phyloP scores from a whole-genome alignment of 2,113 vertebrate genomes.

The Toxostoma redivivum region DNA sequence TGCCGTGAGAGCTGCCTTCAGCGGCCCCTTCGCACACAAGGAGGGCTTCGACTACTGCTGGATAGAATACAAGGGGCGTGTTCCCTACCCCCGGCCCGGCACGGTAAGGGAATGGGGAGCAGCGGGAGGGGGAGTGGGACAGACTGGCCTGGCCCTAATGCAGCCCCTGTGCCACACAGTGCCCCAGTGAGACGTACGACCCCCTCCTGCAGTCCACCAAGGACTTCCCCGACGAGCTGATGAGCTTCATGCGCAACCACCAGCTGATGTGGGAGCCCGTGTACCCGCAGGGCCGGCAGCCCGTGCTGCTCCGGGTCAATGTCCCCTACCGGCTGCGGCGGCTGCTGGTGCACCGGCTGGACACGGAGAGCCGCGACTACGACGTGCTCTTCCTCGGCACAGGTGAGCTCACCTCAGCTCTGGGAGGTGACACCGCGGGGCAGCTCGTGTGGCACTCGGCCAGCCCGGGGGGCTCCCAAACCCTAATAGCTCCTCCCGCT shows the following conservation, averaged over 20 bases:
- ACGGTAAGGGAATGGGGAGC: conserved; percentile 65
- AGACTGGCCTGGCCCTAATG: fast-evolving
- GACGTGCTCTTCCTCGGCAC: conserved; percentile 84
- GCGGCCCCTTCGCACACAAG: conserved; percentile 83
- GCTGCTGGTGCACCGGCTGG: conserved; percentile 82
- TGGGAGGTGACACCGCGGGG: background rate
- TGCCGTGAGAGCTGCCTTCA: conserved; percentile 81
- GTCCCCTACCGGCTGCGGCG: conserved; percentile 67
- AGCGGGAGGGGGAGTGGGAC: fast-evolving
- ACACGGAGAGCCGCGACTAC: conserved; percentile 68
- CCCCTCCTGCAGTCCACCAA: conserved; percentile 80
- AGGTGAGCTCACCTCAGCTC: conserved; percentile 51
- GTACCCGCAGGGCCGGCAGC: conserved; percentile 73
- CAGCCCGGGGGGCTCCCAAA: fast-evolving
- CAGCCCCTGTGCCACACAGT: conserved; percentile 52
- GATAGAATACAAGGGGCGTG: conserved; percentile 81
- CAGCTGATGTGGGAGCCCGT: conserved; percentile 89
- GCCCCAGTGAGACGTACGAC: conserved; percentile 86
- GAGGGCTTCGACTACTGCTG: conserved; percentile 83
- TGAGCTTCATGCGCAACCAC: conserved; percentile 85
- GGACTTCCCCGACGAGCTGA: conserved; percentile 84
- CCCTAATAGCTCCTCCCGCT: background rate
- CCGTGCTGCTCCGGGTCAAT: conserved; percentile 71
- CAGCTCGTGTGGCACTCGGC: fast-evolving
- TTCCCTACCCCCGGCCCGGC: conserved; percentile 84